These are phyloP conservation scores for Anthoscopus minutus DNA, from an alignment of 2,113 vertebrate species.

Conservation along the genomic window DNA sequence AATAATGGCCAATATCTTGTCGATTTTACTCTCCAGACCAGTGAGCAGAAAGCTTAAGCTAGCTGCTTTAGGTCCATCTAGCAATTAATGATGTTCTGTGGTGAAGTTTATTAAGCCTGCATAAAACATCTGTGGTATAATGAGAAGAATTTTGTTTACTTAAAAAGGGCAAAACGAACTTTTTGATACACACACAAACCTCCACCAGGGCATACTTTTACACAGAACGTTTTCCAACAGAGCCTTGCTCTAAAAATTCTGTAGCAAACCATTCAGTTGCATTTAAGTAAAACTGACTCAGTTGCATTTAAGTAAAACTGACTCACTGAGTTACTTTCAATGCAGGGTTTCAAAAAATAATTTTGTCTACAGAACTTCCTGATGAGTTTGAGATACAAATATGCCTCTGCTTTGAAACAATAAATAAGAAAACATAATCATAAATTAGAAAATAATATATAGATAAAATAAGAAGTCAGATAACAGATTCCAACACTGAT, in stretches of 20 bases:
- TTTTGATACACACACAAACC: neutral
- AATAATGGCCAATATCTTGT: neutral
- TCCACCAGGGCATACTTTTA: neutral
- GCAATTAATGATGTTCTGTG: neutral
- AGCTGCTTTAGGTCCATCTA: slow-evolving; percentile 7
- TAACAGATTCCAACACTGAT: slow-evolving; percentile 56
- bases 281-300: neutral
- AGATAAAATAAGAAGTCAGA: neutral
- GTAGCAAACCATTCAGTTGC: neutral
- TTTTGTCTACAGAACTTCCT: neutral
- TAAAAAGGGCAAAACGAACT: neutral
- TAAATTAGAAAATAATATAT: slow-evolving; percentile 29
- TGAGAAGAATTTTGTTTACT: neutral
- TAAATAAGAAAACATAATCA: neutral
- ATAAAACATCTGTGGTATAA: neutral
- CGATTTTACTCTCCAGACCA: neutral
- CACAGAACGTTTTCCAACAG: neutral
- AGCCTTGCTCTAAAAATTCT: neutral
- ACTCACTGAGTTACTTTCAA: neutral
- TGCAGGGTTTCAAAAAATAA: neutral
- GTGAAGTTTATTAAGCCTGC: neutral
- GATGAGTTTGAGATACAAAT: neutral
- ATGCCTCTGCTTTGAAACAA: neutral
- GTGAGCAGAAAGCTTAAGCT: slow-evolving; percentile 10
- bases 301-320: too few species aligned